These are phyloP conservation scores for Cynaeus angustus DNA, from an alignment of 2,888 invertebrate species.

Conservation along the genomic window DNA sequence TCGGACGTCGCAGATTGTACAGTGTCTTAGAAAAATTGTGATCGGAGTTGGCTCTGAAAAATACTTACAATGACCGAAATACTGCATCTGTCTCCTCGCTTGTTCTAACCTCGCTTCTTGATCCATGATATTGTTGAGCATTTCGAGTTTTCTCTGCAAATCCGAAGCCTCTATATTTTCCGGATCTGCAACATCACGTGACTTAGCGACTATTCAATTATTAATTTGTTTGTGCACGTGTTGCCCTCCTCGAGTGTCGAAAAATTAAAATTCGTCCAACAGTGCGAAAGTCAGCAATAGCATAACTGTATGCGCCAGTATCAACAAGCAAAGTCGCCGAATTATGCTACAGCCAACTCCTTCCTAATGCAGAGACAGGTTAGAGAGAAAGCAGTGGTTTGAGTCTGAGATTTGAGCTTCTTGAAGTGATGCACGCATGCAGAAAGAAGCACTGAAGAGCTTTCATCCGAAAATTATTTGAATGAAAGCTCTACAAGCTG, in stretches of 20 bases:
- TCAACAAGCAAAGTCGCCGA: no score
- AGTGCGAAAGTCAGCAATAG: neutral
- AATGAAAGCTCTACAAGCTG: no score
- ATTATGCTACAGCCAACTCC: no score
- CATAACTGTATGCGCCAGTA: no score
- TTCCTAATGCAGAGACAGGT: neutral
- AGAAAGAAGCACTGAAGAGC: neutral
- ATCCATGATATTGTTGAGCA: constrained; percentile 92
- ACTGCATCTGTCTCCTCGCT: constrained; percentile 85
- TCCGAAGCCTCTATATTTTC: constrained; percentile 91
- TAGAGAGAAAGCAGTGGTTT: constrained; percentile 16
- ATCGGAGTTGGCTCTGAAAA: neutral
- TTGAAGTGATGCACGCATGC: neutral
- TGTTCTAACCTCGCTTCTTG: constrained; percentile 87
- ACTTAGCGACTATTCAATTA: neutral
- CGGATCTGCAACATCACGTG: constrained; percentile 78
- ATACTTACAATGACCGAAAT: constrained; percentile 87
- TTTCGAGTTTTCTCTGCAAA: constrained; percentile 91
- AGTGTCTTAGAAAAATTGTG: no score
- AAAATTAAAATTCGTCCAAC: no score
- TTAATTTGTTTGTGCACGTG: neutral
- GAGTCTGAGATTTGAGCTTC: constrained; percentile 20
- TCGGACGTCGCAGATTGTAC: no score
- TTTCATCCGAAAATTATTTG: no score
- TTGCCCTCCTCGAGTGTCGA: neutral